phyloP scores from a whole-genome alignment of 2,888 invertebrate genomes.

The Drosophila quinaria region DNA sequence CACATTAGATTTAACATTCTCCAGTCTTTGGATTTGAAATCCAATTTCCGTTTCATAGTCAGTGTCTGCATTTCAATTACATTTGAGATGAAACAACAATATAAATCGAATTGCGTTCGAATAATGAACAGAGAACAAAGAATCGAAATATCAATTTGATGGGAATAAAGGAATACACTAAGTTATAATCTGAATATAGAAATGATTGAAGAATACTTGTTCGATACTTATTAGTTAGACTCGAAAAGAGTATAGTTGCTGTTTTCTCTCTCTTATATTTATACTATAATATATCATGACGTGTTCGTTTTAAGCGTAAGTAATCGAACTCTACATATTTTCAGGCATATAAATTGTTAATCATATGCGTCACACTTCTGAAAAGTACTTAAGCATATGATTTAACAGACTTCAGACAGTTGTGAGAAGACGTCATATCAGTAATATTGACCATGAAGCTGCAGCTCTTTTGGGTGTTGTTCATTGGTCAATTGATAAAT shows the following conservation, averaged over 20 bases:
- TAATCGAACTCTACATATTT: conserved; percentile 16
- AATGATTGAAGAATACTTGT: background rate
- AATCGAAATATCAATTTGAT: background rate
- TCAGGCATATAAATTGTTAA: conserved; percentile 6
- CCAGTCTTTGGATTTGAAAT: background rate
- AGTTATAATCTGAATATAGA: background rate
- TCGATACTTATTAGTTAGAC: background rate
- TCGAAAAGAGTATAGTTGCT: background rate
- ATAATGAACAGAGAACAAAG: background rate
- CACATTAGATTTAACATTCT: background rate
- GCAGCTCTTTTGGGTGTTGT: background rate
- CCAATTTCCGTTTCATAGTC: conserved; percentile 30
- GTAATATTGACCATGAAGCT: conserved; percentile 4
- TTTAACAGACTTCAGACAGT: background rate
- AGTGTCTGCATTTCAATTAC: background rate
- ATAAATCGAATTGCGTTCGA: background rate
- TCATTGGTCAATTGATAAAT: background rate
- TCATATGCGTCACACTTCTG: conserved; percentile 1
- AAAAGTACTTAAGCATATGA: background rate
- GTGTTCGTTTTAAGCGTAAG: background rate
- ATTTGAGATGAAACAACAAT: background rate
- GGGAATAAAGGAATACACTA: too few relatives aligned
- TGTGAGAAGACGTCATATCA: background rate
- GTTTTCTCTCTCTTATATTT: background rate
- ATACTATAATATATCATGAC: background rate